phyloP scores from a whole-genome alignment of 2,888 invertebrate species.

The Apantesis nais region DNA sequence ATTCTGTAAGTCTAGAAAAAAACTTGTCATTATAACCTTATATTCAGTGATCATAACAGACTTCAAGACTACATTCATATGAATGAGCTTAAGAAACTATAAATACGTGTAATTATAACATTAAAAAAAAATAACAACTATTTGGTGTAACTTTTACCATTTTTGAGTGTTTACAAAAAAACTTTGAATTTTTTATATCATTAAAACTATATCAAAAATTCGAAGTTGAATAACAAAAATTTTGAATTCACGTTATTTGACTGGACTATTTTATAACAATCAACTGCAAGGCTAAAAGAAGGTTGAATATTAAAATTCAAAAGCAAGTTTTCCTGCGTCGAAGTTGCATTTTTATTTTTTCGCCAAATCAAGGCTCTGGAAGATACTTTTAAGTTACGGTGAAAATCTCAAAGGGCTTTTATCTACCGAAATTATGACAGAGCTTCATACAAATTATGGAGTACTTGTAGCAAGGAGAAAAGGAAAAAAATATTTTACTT shows the following conservation, averaged over 20 bases:
- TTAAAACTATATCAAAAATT: too few relatives aligned
- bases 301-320: constrained; percentile 38
- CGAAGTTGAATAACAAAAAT: too few relatives aligned
- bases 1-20: too few relatives aligned
- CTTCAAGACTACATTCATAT: not conserved
- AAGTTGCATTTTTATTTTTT: constrained; percentile 36
- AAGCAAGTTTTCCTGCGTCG: constrained; percentile 31
- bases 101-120: not conserved
- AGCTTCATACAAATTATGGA: constrained; percentile 40
- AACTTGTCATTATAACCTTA: not conserved
- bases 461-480: constrained; percentile 23
- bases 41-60: too few relatives aligned
- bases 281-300: constrained; percentile 1
- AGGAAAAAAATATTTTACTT: constrained; percentile 18
- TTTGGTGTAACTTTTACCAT: too few relatives aligned
- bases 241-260: too few relatives aligned
- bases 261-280: not conserved
- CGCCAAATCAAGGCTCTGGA: constrained; percentile 36
- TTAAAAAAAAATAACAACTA: too few relatives aligned
- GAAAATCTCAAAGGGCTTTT: constrained; percentile 34
- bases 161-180: too few relatives aligned
- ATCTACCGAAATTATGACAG: constrained; percentile 43
- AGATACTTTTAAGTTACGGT: constrained; percentile 33
- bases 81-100: not conserved
- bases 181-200: too few relatives aligned